Percentiles rank a stretch among this genome's conserved stretches.
Conservation (phyloP, 1,140 invertebrate species). For the Drosophila asahinai region DNA sequence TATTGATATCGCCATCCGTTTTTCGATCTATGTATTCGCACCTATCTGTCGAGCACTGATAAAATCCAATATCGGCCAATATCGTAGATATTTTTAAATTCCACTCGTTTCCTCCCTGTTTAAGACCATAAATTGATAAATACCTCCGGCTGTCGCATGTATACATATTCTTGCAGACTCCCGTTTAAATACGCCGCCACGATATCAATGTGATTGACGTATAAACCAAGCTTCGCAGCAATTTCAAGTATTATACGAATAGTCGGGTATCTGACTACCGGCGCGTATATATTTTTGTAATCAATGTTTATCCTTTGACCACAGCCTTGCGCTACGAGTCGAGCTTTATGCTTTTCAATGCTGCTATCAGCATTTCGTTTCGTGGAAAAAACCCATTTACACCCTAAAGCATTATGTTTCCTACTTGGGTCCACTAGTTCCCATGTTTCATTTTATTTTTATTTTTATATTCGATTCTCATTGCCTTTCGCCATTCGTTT, state of each 20-base stretch:
- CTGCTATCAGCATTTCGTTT: neutral
- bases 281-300: neutral
- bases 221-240: neutral
- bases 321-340: neutral
- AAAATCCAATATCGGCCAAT: slow-evolving; percentile 1
- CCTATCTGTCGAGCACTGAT: slow-evolving; percentile 5
- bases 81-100: slow-evolving; percentile 1
- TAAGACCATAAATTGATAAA: too few species aligned
- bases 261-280: neutral
- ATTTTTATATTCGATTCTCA: neutral
- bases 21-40: neutral
- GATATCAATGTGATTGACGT: neutral
- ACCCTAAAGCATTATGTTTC: neutral
- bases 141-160: too few species aligned
- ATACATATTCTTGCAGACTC: too few species aligned
- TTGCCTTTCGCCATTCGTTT: slow-evolving; percentile 5
- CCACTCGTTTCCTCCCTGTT: neutral
- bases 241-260: neutral
- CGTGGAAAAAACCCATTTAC: neutral
- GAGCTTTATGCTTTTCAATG: neutral
- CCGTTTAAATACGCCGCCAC: too few species aligned
- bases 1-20: slow-evolving; percentile 4
- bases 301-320: neutral
- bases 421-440: neutral
- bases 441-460: neutral